phyloP scores from a whole-genome alignment of 2,113 vertebrate species.

The Tringa solitaria region DNA sequence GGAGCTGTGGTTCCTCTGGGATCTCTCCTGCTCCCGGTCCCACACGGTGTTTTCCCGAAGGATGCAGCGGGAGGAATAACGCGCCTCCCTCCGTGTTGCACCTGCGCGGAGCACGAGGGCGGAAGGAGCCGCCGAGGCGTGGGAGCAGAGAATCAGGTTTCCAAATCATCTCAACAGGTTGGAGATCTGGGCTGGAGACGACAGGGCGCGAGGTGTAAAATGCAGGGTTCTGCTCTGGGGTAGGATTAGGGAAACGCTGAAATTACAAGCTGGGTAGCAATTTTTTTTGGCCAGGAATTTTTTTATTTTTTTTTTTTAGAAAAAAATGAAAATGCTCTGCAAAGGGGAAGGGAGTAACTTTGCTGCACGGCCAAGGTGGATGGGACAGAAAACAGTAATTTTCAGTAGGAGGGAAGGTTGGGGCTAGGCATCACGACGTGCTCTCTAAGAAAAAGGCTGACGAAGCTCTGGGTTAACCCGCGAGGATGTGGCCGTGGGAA shows the following conservation, averaged over 20 bases:
- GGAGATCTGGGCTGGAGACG: neutral
- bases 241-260: neutral
- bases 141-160: neutral
- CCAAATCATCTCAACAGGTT: neutral
- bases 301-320: neutral
- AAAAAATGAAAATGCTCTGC: neutral
- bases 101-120: fast-evolving
- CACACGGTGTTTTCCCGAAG: neutral
- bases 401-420: neutral
- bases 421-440: neutral
- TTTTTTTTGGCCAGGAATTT: neutral
- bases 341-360: neutral
- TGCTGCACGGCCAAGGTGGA: neutral
- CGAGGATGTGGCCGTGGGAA: fast-evolving
- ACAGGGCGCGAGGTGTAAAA: neutral
- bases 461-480: neutral
- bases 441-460: neutral
- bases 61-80: neutral
- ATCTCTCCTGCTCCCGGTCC: neutral
- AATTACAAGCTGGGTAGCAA: neutral
- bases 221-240: neutral
- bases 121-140: neutral
- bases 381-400: neutral
- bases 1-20: neutral
- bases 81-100: neutral